Base-by-base conservation (phyloP, 1,140 invertebrate species). In the Paralvinella palmiformis region DNA sequence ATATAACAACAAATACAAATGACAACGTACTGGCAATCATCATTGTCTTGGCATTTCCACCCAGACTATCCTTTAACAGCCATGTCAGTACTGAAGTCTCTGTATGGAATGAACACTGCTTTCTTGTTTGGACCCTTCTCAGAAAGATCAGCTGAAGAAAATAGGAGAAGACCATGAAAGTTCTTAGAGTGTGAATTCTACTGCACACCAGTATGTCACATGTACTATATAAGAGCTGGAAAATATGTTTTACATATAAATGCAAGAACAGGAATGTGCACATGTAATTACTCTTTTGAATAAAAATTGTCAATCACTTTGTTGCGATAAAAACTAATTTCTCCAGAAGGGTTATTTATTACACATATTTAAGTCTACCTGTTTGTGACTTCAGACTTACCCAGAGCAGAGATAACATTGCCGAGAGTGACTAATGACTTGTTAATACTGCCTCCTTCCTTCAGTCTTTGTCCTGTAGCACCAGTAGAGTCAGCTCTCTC, bases 41-140 rank as follows among this genome's bases (percentile, higher is more conserved):
- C 50, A 94, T 91, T 4, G 92, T 95, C 75, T 94, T 92, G 1
- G 91, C 90, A 80, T 96, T 94, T 1, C 92, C 92, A n/a, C 92
- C 92, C 5, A 96, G 81, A 50, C 90, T 92, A 74, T 94, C 92
- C 78, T 93, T 94, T 29, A 95, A 81, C 24, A 95, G 77, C 91
- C 91, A 94, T 0, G 92, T 95, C 0, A 94, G 83, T 10, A 92
- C 90, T 6, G 91, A 94, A n/a, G 80, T 96, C 91, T 44, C 92
- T 82, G 79, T 95, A 95, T 0, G 92, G 91, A 64, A 95, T 92
- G 75, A 91, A 93, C 2, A 66, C 50, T 35, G 67, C 72, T 17
- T 64, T 69, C 4, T 48, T 45, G 22, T 64, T 65, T 31, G 56
- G 45, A n/a, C 63, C 68, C 32, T 72, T 71, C n/a, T 74, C 69